These are phyloP conservation scores for Steatocranus sp. DNA, from an alignment of 2,797 vertebrate species.

Conservation along the genomic window DNA sequence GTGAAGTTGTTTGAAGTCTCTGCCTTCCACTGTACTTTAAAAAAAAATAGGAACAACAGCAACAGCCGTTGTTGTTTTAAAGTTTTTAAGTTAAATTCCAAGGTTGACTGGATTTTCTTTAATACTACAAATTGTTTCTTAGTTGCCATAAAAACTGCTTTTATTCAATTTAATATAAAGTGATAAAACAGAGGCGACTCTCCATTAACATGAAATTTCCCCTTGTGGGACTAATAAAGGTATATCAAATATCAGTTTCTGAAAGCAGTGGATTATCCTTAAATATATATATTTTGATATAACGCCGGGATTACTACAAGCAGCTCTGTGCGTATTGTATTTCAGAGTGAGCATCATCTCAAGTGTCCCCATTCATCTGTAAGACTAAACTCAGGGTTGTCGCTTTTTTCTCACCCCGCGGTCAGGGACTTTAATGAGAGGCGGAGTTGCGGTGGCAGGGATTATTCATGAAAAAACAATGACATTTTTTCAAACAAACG, in stretches of 20 bases:
- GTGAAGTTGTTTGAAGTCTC: neutral
- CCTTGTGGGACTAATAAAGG: too few relatives aligned
- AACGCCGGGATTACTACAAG: neutral
- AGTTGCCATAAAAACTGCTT: neutral
- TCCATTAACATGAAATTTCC: too few relatives aligned
- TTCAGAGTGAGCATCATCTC: neutral
- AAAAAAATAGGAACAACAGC: neutral
- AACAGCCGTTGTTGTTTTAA: neutral
- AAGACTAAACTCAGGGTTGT: neutral
- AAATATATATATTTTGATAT: neutral
- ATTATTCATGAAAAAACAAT: neutral
- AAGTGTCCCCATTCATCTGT: neutral
- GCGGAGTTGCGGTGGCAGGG: neutral
- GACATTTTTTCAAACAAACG: neutral
- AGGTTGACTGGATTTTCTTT: neutral
- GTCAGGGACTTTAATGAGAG: neutral
- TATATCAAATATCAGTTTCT: neutral
- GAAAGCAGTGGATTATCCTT: neutral
- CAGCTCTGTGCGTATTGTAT: neutral
- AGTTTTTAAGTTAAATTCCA: neutral
- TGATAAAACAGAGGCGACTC: neutral
- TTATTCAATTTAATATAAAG: neutral
- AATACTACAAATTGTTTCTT: neutral
- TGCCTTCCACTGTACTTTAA: neutral
- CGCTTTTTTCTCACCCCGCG: neutral